These are phyloP conservation scores for Brachyhypopomus occidentalis DNA, from an alignment of 2,113 vertebrate genomes.

Conservation along the genomic window DNA sequence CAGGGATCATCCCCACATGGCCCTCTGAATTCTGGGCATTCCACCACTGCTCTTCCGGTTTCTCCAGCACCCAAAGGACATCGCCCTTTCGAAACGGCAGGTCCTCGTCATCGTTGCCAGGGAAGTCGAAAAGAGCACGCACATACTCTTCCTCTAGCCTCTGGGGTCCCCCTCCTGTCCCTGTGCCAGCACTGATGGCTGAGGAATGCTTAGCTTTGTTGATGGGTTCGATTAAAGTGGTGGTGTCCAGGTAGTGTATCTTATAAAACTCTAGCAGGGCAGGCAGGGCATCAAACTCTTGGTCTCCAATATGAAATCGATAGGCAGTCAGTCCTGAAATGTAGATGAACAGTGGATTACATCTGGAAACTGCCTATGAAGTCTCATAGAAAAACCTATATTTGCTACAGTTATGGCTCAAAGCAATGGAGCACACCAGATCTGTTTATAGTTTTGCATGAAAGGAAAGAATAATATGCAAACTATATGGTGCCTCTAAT, in stretches of 20 bases:
- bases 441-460: background rate
- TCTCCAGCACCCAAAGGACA: conserved; percentile 91
- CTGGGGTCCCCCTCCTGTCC: conserved; percentile 74
- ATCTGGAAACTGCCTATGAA: background rate
- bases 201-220: conserved; percentile 86
- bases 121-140: conserved; percentile 96
- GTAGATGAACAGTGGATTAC: background rate
- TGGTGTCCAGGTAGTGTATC: conserved; percentile 99
- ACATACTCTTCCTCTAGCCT: conserved; percentile 92
- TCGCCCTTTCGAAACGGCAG: conserved; percentile 98
- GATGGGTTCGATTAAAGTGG: conserved; percentile 96
- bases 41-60: conserved; percentile 99
- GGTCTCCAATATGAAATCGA: conserved; percentile 95
- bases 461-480: background rate
- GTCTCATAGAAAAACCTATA: no score
- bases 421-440: background rate
- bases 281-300: conserved; percentile 95
- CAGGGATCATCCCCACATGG: conserved; percentile 96
- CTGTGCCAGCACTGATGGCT: conserved; percentile 56
- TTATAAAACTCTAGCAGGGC: conserved; percentile 98
- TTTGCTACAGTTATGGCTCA: background rate
- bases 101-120: conserved; percentile 97
- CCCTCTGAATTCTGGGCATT: conserved; percentile 94
- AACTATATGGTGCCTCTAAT: background rate
- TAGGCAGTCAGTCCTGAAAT: conserved; percentile 79